Base-by-base conservation (phyloP, 1,140 invertebrate genomes). In the Psix sp. region DNA sequence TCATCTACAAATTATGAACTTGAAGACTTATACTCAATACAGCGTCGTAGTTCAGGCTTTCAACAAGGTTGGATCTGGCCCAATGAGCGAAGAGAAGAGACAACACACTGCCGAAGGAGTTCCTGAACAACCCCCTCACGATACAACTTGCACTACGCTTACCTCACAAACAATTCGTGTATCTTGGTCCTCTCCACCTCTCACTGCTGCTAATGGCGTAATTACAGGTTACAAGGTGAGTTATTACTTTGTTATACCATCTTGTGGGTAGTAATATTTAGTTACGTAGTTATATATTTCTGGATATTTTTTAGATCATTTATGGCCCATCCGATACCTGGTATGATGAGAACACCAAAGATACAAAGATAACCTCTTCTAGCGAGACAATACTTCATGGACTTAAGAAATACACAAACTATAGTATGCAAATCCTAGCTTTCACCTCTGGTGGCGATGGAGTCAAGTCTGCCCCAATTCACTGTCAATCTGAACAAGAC, bases 361-460 rank as follows among this genome's bases (percentile, higher is more conserved):
- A 96, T 74, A 94, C 94, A 1, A 96, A 96, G 84, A 96, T 95
- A 68, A 95, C 94, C 38, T 92, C 95, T 31, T 94, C 95, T 57
- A 96, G 93, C 80, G 96, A 98, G 86, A 96, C 96, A 0, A 96
- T 96, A 79, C 89, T 97, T 4, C 94, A 96, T 80, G 95, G 94
- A 40, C 88, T 99, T 16, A 94, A 96, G 84, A 98, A 98, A 83
- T 98, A 93, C 84, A 98, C 96, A 0, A 98, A 99, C 87, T 99
- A 98, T 86, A 97, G 95, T 46, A 96, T 99, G 91, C 95, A 98
- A 90, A 95, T 98, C 24, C 86, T 98, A 65, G 96, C 96, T 35
- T 98, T 93, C 78, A 98, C 96, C 17, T 94, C 95, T 39, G 96
- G 96, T 59, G 97, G 97, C n/a, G 96, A 98, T 83, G 97, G 97